Evolutionary conservation across 2,113 vertebrate species (phyloP).

Genomic region (Antechinus stuartii): DNA sequence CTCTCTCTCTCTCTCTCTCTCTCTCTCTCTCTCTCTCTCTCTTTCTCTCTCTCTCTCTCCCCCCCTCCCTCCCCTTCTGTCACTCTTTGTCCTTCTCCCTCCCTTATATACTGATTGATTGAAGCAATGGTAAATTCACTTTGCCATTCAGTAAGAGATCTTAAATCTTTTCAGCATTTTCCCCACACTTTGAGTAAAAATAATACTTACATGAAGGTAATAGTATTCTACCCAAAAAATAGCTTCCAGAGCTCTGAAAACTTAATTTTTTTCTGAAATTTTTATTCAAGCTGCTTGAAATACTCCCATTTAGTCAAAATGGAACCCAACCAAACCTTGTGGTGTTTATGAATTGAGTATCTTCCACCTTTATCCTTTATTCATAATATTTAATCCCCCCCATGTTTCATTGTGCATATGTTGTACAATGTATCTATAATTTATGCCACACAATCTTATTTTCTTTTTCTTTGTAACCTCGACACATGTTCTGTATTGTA

Average conservation of each 20-base stretch:
- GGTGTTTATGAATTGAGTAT: slow-evolving; percentile 63
- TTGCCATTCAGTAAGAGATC: slow-evolving; percentile 5
- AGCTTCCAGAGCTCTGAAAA: slow-evolving; percentile 46
- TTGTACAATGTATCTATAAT: slow-evolving; percentile 68
- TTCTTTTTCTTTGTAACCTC: slow-evolving; percentile 26
- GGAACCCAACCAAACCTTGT: slow-evolving; percentile 66
- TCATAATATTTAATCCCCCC: slow-evolving; percentile 52
- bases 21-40: background rate
- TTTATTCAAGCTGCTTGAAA: slow-evolving; percentile 70
- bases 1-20: too few relatives aligned
- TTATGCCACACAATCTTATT: slow-evolving; percentile 51
- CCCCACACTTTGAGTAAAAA: slow-evolving; percentile 29
- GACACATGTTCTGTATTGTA: slow-evolving; percentile 68
- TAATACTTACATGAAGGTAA: slow-evolving; percentile 14
- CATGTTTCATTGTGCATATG: slow-evolving; percentile 57
- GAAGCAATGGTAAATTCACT: background rate
- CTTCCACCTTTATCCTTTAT: slow-evolving; percentile 59
- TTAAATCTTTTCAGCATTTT: slow-evolving; percentile 7
- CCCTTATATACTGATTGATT: background rate
- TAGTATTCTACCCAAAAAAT: slow-evolving; percentile 45
- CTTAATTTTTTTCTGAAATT: slow-evolving; percentile 62
- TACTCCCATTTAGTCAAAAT: slow-evolving; percentile 58
- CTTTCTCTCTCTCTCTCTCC: background rate
- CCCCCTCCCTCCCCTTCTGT: too few relatives aligned
- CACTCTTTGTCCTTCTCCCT: too few relatives aligned